Conservation (phyloP, 2,888 invertebrate genomes). For the Heliconius erato region DNA sequence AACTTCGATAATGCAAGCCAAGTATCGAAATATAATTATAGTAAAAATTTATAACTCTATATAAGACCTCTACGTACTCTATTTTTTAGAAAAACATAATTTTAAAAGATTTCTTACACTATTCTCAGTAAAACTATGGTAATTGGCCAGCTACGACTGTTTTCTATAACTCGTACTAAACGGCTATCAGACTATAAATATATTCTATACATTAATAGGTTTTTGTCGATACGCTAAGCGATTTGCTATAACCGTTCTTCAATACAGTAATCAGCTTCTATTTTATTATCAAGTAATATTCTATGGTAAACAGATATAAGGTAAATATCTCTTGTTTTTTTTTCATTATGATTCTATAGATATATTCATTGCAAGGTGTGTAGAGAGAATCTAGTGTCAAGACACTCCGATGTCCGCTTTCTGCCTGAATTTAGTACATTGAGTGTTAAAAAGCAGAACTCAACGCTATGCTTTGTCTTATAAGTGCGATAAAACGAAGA, state of each 20-base stretch:
- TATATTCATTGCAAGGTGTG: not conserved
- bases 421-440: not conserved
- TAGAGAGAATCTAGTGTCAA: not conserved
- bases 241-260: not conserved
- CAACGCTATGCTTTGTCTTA: not conserved
- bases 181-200: no score
- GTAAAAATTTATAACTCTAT: no score
- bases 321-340: not conserved
- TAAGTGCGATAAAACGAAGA: no score
- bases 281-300: not conserved
- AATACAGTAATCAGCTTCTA: not conserved
- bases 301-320: not conserved
- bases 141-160: no score
- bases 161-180: not conserved
- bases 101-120: no score
- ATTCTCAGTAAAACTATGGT: no score
- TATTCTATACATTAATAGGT: not conserved
- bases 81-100: no score
- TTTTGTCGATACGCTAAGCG: slow-evolving; percentile 6
- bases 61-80: no score
- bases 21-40: no score
- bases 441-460: not conserved
- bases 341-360: not conserved
- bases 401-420: not conserved
- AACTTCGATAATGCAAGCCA: no score